A percentile compares a stretch with the other conserved stretches of the same genome.
Conservation (phyloP, 2,888 invertebrate species). For the Tenthredo livida region DNA sequence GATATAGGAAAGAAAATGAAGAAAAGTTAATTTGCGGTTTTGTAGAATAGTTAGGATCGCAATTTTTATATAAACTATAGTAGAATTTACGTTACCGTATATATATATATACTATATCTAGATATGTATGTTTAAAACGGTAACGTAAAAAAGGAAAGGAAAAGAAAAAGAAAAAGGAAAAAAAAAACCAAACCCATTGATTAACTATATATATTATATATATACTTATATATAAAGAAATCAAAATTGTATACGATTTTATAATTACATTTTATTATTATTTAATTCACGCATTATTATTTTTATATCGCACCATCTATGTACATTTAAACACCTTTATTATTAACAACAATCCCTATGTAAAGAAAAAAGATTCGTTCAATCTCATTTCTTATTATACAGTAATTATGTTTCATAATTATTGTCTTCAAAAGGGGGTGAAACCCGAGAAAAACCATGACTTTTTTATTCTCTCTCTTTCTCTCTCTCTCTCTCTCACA, state of each 20-base stretch:
- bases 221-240: constrained; percentile 63
- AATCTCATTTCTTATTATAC: too few relatives aligned
- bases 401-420: not conserved
- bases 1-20: not conserved
- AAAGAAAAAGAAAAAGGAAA: not conserved
- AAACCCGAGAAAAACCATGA: too few relatives aligned
- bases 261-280: constrained; percentile 77
- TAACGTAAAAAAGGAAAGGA: not conserved
- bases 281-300: constrained; percentile 65
- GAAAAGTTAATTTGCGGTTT: not conserved
- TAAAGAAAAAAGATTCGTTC: not conserved
- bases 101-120: not conserved
- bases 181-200: not conserved
- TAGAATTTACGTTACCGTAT: not conserved
- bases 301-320: constrained; percentile 17
- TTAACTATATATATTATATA: constrained; percentile 7
- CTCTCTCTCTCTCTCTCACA: too few relatives aligned
- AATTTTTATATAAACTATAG: not conserved
- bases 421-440: not conserved
- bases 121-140: not conserved
- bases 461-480: too few relatives aligned
- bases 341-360: not conserved
- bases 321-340: not conserved
- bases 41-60: not conserved
- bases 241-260: constrained; percentile 77